These are phyloP conservation scores for Acrocyrtus sp. DNA, from an alignment of 2,888 invertebrate genomes.

Conservation along the genomic window DNA sequence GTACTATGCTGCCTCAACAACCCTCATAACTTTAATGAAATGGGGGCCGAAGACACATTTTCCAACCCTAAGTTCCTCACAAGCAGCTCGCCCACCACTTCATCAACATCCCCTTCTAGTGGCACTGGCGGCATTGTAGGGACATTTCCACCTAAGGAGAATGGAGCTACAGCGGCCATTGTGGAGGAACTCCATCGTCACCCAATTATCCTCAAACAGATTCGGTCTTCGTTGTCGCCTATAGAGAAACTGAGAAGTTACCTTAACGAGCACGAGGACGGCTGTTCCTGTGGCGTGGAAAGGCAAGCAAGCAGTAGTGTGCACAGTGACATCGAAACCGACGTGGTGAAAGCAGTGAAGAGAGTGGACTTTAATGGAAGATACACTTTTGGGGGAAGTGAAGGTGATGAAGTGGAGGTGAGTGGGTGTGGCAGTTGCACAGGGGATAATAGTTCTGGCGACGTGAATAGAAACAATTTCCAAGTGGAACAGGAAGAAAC, in stretches of 20 bases:
- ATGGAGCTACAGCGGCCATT: not conserved
- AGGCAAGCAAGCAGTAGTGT: not conserved
- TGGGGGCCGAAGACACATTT: slow-evolving; percentile 62
- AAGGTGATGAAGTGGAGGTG: not conserved
- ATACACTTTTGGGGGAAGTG: not conserved
- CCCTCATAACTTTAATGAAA: slow-evolving; percentile 25
- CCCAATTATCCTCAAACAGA: too few relatives aligned
- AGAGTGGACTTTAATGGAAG: not conserved
- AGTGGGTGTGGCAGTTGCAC: not conserved
- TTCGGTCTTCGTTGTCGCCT: too few relatives aligned
- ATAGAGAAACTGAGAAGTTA: too few relatives aligned
- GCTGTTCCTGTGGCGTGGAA: too few relatives aligned
- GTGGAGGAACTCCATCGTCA: not conserved
- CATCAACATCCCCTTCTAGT: slow-evolving; percentile 1
- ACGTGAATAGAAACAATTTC: slow-evolving; percentile 1
- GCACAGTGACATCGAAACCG: not conserved
- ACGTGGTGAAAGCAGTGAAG: not conserved
- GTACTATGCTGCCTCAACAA: slow-evolving; percentile 23
- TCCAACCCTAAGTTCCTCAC: slow-evolving; percentile 57
- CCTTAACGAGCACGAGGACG: too few relatives aligned
- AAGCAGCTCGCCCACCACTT: slow-evolving; percentile 29
- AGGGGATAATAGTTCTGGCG: slow-evolving; percentile 2
- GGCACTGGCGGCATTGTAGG: not conserved
- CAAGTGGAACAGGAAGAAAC: not conserved
- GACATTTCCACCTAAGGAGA: not conserved